Conservation (phyloP, 2,888 invertebrate genomes). For the Liopterus haemorrhoidalis region DNA sequence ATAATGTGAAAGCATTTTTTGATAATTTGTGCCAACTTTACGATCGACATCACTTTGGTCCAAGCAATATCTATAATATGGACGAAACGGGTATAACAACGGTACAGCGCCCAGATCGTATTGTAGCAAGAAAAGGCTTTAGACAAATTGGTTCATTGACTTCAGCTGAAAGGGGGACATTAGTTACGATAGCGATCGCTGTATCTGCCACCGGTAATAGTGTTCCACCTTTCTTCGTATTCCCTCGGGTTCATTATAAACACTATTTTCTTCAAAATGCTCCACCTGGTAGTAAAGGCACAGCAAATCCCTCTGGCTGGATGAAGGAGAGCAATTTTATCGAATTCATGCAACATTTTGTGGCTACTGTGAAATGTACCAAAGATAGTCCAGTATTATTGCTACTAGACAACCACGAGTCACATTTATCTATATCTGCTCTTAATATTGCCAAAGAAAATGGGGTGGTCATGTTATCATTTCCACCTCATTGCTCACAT, state of each 20-base stretch:
- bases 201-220: constrained; percentile 34
- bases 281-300: constrained; percentile 27
- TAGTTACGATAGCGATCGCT: constrained; percentile 34
- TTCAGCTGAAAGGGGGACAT: constrained; percentile 35
- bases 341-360: constrained; percentile 28
- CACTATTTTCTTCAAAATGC: constrained; percentile 27
- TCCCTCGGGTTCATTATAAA: constrained; percentile 32
- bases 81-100: constrained; percentile 29
- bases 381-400: constrained; percentile 23
- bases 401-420: constrained; percentile 28
- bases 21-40: constrained; percentile 29
- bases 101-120: constrained; percentile 35
- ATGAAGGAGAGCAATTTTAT: constrained; percentile 30
- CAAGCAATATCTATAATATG: constrained; percentile 18
- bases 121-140: constrained; percentile 36
- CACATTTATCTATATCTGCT: constrained; percentile 23
- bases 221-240: constrained; percentile 37
- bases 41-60: constrained; percentile 27
- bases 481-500: constrained; percentile 27
- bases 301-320: constrained; percentile 32
- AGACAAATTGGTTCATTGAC: constrained; percentile 37
- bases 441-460: constrained; percentile 25
- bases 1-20: constrained; percentile 33
- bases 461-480: constrained; percentile 19
- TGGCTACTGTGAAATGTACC: constrained; percentile 19